phyloP scores from a whole-genome alignment of 2,797 vertebrate genomes.

The Meda fulgida region DNA sequence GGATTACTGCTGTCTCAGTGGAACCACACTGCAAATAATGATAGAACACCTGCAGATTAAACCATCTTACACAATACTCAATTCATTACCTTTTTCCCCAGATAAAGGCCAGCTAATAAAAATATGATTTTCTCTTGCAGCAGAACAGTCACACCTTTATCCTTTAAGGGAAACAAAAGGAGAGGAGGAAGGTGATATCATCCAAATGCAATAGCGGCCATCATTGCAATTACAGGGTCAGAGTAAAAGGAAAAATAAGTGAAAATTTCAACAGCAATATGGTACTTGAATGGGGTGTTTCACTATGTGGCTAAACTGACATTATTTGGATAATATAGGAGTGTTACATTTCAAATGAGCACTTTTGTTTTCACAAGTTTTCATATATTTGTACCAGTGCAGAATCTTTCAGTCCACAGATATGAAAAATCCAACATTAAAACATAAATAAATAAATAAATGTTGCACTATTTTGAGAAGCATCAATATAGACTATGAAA shows the following conservation, averaged over 20 bases:
- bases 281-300: neutral
- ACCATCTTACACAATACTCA: conserved; percentile 84
- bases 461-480: neutral
- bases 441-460: neutral
- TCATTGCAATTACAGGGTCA: conserved; percentile 81
- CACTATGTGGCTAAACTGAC: neutral
- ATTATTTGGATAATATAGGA: neutral
- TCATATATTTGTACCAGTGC: neutral
- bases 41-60: conserved; percentile 85
- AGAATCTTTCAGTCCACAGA: neutral
- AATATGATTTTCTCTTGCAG: conserved; percentile 79
- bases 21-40: conserved; percentile 85
- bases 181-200: conserved; percentile 64
- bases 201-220: conserved; percentile 72
- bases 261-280: neutral
- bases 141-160: conserved; percentile 78
- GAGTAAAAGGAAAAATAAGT: conserved; percentile 62
- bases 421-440: neutral
- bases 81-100: conserved; percentile 79
- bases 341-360: neutral
- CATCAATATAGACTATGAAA: neutral
- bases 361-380: neutral
- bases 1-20: conserved; percentile 84
- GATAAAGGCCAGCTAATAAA: conserved; percentile 81
- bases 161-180: conserved; percentile 69